Evolutionary conservation across 2,797 vertebrate species (phyloP).

Genomic region (Lerista edwardsae): DNA sequence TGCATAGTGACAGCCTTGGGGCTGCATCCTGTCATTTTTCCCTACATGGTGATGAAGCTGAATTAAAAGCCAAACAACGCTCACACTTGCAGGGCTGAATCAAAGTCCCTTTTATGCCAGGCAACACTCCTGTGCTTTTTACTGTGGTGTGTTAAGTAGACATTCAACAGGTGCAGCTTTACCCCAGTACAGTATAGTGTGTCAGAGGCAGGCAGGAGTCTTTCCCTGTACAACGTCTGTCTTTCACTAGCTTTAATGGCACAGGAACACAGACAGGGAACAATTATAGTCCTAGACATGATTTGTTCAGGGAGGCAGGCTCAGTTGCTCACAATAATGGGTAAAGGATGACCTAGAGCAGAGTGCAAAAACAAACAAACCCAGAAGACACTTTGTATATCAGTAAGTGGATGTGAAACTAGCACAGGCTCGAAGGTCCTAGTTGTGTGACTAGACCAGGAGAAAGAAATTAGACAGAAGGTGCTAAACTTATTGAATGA

Average conservation of each 20-base stretch:
- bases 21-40: background rate
- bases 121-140: background rate
- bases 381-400: background rate
- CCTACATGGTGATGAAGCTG: background rate
- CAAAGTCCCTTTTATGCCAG: too few relatives aligned
- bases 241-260: background rate
- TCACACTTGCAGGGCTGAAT: background rate
- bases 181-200: too few relatives aligned
- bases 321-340: background rate
- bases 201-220: background rate
- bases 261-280: background rate
- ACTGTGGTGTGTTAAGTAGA: background rate
- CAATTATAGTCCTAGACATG: background rate
- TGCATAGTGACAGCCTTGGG: background rate
- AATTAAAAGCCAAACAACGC: background rate
- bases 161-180: background rate
- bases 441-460: background rate
- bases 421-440: background rate
- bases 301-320: background rate
- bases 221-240: background rate
- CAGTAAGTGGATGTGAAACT: background rate
- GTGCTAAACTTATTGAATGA: background rate
- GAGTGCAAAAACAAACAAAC: background rate
- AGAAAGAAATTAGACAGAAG: background rate
- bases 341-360: background rate